A percentile compares a stretch with the other conserved stretches of the same genome.
These are phyloP conservation scores for Homalodisca vitripennis DNA, from an alignment of 1,140 invertebrate genomes.

Conservation along the genomic window DNA sequence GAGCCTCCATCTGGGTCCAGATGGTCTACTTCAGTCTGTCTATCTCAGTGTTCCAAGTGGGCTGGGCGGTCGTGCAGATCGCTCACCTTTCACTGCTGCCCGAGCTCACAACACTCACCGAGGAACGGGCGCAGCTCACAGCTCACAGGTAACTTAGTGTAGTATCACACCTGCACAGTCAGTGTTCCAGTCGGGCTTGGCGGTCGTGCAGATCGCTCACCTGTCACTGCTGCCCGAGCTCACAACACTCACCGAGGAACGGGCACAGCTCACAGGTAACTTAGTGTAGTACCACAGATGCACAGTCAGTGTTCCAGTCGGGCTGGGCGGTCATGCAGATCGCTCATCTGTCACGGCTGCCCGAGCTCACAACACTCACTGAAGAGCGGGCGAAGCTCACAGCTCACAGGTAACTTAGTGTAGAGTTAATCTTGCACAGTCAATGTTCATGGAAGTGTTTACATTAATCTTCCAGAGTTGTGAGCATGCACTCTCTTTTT, in stretches of 20 bases:
- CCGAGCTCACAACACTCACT: slow-evolving; percentile 66
- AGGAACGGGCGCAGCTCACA: slow-evolving; percentile 62
- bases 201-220: slow-evolving; percentile 87
- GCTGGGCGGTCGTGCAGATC: slow-evolving; percentile 89
- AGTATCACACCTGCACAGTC: too few relatives aligned
- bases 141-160: slow-evolving; percentile 34
- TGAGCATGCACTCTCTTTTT: too few relatives aligned
- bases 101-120: slow-evolving; percentile 63
- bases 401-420: slow-evolving; percentile 34
- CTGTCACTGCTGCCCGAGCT: slow-evolving; percentile 84
- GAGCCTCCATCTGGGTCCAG: slow-evolving; percentile 53
- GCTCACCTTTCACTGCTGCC: slow-evolving; percentile 89
- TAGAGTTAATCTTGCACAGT: too few relatives aligned
- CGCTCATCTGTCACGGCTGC: slow-evolving; percentile 86
- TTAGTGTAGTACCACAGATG: too few relatives aligned
- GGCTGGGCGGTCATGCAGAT: slow-evolving; percentile 92
- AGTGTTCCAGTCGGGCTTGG: slow-evolving; percentile 94
- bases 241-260: slow-evolving; percentile 61
- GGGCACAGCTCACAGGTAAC: slow-evolving; percentile 56
- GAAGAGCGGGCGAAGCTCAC: slow-evolving; percentile 63
- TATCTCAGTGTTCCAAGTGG: slow-evolving; percentile 84
- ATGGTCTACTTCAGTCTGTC: slow-evolving; percentile 72
- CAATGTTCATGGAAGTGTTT: too few relatives aligned
- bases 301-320: slow-evolving; percentile 83
- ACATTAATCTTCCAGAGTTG: too few relatives aligned